These are phyloP conservation scores for Teleogryllus occipitalis DNA, from an alignment of 1,140 invertebrate genomes.

Conservation along the genomic window DNA sequence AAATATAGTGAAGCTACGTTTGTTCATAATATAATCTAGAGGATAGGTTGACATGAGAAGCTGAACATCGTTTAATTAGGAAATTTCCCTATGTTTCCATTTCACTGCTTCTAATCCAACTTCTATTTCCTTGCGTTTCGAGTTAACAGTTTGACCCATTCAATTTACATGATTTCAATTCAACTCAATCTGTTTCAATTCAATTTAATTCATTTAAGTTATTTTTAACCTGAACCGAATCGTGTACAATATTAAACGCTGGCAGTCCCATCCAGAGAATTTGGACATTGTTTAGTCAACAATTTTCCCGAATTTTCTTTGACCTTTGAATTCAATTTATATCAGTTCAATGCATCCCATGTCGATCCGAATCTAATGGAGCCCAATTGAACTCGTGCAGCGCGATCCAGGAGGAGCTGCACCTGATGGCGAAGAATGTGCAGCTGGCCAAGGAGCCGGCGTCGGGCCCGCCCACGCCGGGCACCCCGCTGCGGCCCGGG, in stretches of 20 bases:
- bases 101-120: too few species aligned
- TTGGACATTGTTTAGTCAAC: background rate
- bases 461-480: background rate
- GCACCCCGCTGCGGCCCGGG: background rate
- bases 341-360: background rate
- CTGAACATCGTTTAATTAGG: too few species aligned
- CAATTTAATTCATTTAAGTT: background rate
- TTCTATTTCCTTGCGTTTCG: too few species aligned
- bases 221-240: background rate
- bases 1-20: too few species aligned
- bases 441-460: background rate
- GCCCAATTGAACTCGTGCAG: constrained; percentile 4
- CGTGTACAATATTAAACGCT: background rate
- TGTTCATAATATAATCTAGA: too few species aligned
- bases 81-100: too few species aligned
- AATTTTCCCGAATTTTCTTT: background rate
- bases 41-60: too few species aligned
- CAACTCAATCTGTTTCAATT: background rate
- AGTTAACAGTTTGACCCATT: too few species aligned
- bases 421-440: constrained; percentile 7
- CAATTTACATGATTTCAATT: too few species aligned
- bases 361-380: too few species aligned
- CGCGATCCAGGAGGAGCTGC: constrained; percentile 22
- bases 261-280: background rate
- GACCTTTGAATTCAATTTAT: background rate